These are phyloP conservation scores for Ochotona princeps DNA, from an alignment of 2,113 vertebrate genomes.

Conservation along the genomic window DNA sequence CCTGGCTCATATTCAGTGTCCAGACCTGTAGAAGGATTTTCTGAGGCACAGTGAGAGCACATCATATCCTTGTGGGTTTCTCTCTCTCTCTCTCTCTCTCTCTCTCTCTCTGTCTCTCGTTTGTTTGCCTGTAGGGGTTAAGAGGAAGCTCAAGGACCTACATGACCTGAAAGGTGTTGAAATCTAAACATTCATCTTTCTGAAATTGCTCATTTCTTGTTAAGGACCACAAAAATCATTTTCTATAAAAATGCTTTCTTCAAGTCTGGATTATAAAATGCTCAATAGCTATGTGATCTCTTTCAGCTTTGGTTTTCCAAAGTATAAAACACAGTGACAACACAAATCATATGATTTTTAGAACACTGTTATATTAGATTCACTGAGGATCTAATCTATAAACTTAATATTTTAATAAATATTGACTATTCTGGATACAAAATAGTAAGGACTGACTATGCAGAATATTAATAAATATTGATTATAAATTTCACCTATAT, in stretches of 20 bases:
- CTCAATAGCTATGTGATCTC: background rate
- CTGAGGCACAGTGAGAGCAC: background rate
- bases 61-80: background rate
- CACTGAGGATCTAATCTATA: background rate
- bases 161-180: background rate
- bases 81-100: background rate
- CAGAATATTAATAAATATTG: background rate
- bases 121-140: conserved; percentile 29
- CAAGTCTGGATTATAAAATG: conserved; percentile 4
- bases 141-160: conserved; percentile 6
- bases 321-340: conserved; percentile 20
- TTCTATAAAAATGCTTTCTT: conserved; percentile 41
- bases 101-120: background rate
- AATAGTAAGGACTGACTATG: background rate
- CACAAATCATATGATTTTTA: background rate
- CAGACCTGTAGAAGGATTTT: background rate
- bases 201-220: conserved; percentile 38
- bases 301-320: background rate
- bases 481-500: background rate
- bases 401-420: conserved; percentile 45
- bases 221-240: conserved; percentile 36
- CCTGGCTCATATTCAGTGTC: background rate
- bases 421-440: conserved; percentile 35
- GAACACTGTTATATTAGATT: background rate
- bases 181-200: conserved; percentile 26